Percentiles rank a stretch among this genome's conserved stretches.
phyloP scores from a whole-genome alignment of 1,140 invertebrate species.

The Melipona quadrifasciata region DNA sequence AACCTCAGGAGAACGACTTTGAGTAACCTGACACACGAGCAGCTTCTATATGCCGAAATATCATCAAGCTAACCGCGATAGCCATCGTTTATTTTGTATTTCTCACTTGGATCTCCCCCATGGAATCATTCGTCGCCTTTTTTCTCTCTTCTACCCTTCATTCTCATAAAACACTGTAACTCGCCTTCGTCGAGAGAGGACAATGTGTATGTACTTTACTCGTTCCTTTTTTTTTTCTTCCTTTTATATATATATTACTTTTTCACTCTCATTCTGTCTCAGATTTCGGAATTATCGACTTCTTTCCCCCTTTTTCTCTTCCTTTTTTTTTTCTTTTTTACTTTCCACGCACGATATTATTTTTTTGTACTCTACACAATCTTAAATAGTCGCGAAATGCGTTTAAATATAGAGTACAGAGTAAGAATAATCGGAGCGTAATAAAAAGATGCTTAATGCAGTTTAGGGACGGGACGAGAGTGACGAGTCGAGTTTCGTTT shows the following conservation, averaged over 20 bases:
- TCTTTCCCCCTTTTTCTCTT: not conserved
- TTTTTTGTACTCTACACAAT: constrained; percentile 41
- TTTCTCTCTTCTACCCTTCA: not conserved
- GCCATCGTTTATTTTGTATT: not conserved
- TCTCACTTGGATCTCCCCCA: not conserved
- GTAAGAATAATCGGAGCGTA: constrained; percentile 48
- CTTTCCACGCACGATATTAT: not conserved
- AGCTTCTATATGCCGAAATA: not conserved
- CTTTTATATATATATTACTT: not conserved
- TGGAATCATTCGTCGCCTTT: not conserved
- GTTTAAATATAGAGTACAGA: constrained; percentile 50
- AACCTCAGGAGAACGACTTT: not conserved
- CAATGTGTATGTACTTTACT: not conserved
- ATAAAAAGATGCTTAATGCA: constrained; percentile 41
- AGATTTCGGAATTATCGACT: not conserved
- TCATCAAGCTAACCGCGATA: too few relatives aligned
- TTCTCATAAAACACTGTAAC: not conserved
- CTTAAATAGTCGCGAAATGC: constrained; percentile 36
- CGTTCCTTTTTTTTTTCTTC: not conserved
- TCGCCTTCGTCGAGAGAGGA: not conserved
- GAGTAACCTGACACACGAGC: not conserved
- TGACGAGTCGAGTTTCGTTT: constrained; percentile 22
- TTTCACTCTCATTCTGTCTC: not conserved
- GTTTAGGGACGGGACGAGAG: constrained; percentile 33
- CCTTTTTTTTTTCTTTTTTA: too few relatives aligned